Evolutionary conservation across 2,797 vertebrate species (phyloP), one percentile per base, ranked within the genome.

Genomic region (Orestias chungarensis): DNA sequence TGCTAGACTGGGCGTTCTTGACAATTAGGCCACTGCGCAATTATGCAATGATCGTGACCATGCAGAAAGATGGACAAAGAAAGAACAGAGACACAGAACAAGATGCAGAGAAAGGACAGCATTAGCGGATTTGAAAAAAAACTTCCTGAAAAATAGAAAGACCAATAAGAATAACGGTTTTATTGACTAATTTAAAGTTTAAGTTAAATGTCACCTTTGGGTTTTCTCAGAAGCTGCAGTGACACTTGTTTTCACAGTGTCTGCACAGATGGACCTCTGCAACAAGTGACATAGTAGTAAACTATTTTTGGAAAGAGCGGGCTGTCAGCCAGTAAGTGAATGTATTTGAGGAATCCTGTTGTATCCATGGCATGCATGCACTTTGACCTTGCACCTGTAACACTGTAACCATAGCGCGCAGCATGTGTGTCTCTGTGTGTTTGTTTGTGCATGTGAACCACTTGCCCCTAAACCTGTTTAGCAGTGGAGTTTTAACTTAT

Each of bases 381-480:
- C 91, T 91, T 78, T 91, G 89, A 70, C 87, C 87, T 78, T 70
- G 92, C 92, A 91, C 89, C 88, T 92, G 88, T 91, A 92, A 89
- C 86, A 80, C 38, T 87, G 79, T 83, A 87, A 90, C 86, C 82
- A 78, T 74, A 91, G 84, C 84, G 73, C 73, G 65, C 23, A 23
- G 65, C 62, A 35, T 62, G 69, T 75, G 74, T 66, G 78, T 61
- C 54, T 73, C 15, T 11, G 18, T 64, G 47, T 33, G 40, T 74
- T 57, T 71, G 64, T 74, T 70, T 70, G 57, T 73, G 79, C 59
- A 33, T 67, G 82, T 71, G 62, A 27, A 52, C 59, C 57, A 46
- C 35, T 61, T 65, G 57, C 50, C 64, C 64, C 66, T 82, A 79
- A 79, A 84, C 79, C 68, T 77, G 70, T 79, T 78, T 69, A 77